Conservation (phyloP, 2,113 vertebrate species). For the Alexandromys fortis region DNA sequence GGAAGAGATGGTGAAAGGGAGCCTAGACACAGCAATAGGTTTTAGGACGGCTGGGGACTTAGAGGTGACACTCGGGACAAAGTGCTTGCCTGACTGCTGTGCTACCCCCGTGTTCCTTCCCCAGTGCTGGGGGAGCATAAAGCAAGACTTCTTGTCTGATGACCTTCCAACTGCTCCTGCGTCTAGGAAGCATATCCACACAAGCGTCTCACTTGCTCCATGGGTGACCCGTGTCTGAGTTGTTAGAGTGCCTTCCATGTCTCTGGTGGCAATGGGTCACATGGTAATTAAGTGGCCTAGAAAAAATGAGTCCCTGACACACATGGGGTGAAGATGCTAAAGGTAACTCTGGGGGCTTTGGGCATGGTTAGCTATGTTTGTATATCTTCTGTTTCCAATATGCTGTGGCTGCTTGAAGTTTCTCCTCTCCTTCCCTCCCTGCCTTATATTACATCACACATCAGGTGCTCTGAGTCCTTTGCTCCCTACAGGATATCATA, state of each 20-base stretch:
- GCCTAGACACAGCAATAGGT: background rate
- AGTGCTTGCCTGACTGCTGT: background rate
- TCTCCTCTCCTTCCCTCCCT: background rate
- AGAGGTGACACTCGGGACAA: too few species aligned
- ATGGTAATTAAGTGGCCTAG: background rate
- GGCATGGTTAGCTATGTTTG: background rate
- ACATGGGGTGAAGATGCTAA: background rate
- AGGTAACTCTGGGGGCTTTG: too few species aligned
- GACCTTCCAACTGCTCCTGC: background rate
- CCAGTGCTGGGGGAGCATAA: background rate
- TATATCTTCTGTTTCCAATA: background rate
- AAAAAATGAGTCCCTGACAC: background rate
- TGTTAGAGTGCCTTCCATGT: background rate
- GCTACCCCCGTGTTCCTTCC: too few species aligned
- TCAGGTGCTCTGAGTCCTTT: background rate
- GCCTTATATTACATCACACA: background rate
- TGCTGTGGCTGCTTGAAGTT: background rate
- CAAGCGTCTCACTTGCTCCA: background rate
- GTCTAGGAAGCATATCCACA: background rate
- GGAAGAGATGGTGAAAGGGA: background rate
- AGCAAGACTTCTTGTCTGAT: background rate
- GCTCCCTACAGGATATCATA: too few species aligned
- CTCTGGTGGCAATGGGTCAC: background rate
- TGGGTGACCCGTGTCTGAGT: background rate
- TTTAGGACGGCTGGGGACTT: background rate